Evolutionary conservation across 2,888 invertebrate genomes (phyloP), one percentile per base, ranked within the genome.

Genomic region (Pachycephus smyrnensis): DNA sequence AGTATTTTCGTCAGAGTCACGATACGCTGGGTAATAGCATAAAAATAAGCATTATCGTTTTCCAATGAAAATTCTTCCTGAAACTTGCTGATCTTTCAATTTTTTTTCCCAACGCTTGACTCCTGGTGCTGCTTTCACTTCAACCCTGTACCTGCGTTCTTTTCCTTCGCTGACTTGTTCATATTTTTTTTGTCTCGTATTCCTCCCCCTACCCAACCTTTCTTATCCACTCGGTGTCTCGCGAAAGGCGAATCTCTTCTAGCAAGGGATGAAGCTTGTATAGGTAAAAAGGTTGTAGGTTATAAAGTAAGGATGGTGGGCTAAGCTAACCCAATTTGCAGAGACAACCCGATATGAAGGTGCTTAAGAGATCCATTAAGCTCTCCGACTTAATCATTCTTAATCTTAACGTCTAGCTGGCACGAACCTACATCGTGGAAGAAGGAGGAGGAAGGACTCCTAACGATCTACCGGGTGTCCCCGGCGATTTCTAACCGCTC

Each of bases 341-440:
- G 77, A 81, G 83, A 81, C 82, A 80, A 80, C 79, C 77, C 77
- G 68, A 78, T 76, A 75, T 35, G 82, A 77, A 80, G 81, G 75
- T 78, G 75, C 79, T 81, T 81, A 79, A 81, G 80, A 83, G 84
- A 86, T 85, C 86, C 87, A 87, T 88, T 87, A 87, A 86, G 83
- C 83, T 81, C 80, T 83, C 82, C 79, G 82, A 78, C 81, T 86
- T 82, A 81, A 86, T 85, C 83, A 84, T 82, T 83, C 76, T 71
- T 76, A 79, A 77, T 77, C 75, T 37, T 37, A 77, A 77, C 69
- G 69, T 69, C 75, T 75, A 71, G n/a, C 31, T 12, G 31, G 71
- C 71, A 33, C 71, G 71, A 55, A 55, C 6, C 23, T 55, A 55
- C 55, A 9, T 23, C 55, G 15, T 55, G 9, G 55, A 55, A 15